These are phyloP conservation scores for Ooceraea biroi DNA, from an alignment of 1,140 invertebrate genomes.

Conservation along the genomic window DNA sequence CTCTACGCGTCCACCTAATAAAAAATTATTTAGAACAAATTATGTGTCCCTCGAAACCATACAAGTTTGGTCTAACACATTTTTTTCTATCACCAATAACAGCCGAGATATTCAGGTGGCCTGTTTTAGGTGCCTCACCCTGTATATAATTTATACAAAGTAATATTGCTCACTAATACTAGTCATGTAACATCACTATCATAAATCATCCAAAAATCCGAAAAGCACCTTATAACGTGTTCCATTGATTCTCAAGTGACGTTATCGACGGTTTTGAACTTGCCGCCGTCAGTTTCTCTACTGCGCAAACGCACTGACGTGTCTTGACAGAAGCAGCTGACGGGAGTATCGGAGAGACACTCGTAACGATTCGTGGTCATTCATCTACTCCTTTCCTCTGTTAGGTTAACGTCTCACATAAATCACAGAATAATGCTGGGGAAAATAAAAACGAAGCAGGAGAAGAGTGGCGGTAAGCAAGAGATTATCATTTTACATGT, in stretches of 20 bases:
- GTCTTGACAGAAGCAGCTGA: slow-evolving; percentile 17
- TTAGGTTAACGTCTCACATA: slow-evolving; percentile 64
- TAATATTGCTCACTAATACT: no score
- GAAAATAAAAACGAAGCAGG: slow-evolving; percentile 79
- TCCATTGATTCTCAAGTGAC: background rate
- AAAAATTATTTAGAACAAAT: no score
- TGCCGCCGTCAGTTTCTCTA: background rate
- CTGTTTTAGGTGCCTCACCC: no score
- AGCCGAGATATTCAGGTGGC: no score
- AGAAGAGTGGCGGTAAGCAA: slow-evolving; percentile 78
- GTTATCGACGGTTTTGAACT: slow-evolving; percentile 13
- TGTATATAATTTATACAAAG: no score
- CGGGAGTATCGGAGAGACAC: background rate
- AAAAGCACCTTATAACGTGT: no score
- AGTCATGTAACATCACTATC: no score
- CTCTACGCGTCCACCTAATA: no score
- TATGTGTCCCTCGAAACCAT: no score
- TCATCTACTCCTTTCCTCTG: slow-evolving; percentile 37
- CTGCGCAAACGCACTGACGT: slow-evolving; percentile 33
- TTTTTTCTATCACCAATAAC: no score
- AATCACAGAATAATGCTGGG: slow-evolving; percentile 75
- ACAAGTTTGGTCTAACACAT: no score
- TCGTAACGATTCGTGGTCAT: background rate
- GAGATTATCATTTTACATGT: slow-evolving; percentile 33
- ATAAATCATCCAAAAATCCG: no score